A percentile compares a stretch with the other conserved stretches of the same genome.
These are phyloP conservation scores for Pachypanchax playfairii DNA, from an alignment of 2,113 vertebrate genomes.

Conservation along the genomic window DNA sequence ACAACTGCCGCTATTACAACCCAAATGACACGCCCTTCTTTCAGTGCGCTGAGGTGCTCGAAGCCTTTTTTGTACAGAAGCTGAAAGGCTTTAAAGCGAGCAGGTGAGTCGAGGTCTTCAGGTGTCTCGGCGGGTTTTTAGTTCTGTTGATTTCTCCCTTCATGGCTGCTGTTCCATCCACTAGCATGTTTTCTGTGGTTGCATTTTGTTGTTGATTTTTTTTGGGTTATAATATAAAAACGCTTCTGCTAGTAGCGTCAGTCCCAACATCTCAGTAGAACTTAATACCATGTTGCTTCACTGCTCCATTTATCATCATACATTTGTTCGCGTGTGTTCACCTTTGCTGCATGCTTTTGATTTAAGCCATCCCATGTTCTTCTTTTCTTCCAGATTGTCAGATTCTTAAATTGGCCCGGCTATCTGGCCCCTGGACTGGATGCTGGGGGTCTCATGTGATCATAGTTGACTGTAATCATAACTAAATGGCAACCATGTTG, in stretches of 20 bases:
- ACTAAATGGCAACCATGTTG: constrained; percentile 72
- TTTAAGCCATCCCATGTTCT: constrained; percentile 82
- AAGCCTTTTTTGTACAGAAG: constrained; percentile 99
- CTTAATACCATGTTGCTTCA: constrained; percentile 10
- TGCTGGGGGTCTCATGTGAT: constrained; percentile 83
- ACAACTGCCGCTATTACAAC: constrained; percentile 99
- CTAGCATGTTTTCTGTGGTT: constrained; percentile 27
- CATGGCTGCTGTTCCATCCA: constrained; percentile 10
- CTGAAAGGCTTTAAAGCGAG: constrained; percentile 99
- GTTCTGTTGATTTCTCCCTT: constrained; percentile 7
- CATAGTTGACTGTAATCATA: constrained; percentile 45
- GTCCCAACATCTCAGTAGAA: constrained; percentile 23
- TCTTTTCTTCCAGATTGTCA: constrained; percentile 95
- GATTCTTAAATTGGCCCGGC: constrained; percentile 91
- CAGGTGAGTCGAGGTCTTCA: constrained; percentile 81
- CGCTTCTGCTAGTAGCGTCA: too few relatives aligned
- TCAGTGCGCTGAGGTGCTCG: constrained; percentile 96
- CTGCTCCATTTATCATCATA: constrained; percentile 55
- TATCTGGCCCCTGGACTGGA: constrained; percentile 91
- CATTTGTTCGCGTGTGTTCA: constrained; percentile 66
- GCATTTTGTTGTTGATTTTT: constrained; percentile 1
- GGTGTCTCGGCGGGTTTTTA: neutral
- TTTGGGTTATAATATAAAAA: constrained; percentile 6
- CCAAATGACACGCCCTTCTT: constrained; percentile 98
- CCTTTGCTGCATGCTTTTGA: constrained; percentile 77